Conservation (phyloP, 2,113 vertebrate genomes). For the Glaucidium brasilianum region DNA sequence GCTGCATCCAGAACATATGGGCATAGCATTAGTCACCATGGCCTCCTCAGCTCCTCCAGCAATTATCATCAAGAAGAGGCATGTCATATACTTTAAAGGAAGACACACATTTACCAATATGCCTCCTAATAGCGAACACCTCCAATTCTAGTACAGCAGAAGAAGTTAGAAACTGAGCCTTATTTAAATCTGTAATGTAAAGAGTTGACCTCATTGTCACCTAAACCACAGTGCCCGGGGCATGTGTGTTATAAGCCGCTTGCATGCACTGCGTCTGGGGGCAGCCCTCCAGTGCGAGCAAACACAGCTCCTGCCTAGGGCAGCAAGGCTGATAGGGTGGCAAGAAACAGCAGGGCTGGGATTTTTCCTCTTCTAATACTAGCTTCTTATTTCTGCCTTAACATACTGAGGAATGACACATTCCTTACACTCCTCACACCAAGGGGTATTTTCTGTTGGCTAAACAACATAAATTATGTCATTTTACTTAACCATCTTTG, state of each 20-base stretch:
- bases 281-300: constrained; percentile 27
- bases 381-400: constrained; percentile 26
- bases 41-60: constrained; percentile 47
- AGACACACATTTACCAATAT: not conserved
- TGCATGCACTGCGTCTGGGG: constrained; percentile 23
- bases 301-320: constrained; percentile 40
- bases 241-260: not conserved
- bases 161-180: not conserved
- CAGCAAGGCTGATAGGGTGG: constrained; percentile 25
- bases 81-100: not conserved
- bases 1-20: constrained; percentile 64
- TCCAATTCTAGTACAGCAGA: not conserved
- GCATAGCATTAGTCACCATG: constrained; percentile 44
- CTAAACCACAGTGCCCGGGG: constrained; percentile 6
- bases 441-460: constrained; percentile 53
- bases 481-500: constrained; percentile 27
- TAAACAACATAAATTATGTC: constrained; percentile 37
- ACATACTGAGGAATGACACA: constrained; percentile 33
- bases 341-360: constrained; percentile 44
- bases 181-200: constrained; percentile 20
- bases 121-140: not conserved
- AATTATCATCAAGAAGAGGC: not conserved
- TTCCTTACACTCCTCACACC: constrained; percentile 46
- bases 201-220: constrained; percentile 37
- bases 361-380: constrained; percentile 43